phyloP scores from a whole-genome alignment of 1,140 invertebrate genomes.

The Chymomyza costata region DNA sequence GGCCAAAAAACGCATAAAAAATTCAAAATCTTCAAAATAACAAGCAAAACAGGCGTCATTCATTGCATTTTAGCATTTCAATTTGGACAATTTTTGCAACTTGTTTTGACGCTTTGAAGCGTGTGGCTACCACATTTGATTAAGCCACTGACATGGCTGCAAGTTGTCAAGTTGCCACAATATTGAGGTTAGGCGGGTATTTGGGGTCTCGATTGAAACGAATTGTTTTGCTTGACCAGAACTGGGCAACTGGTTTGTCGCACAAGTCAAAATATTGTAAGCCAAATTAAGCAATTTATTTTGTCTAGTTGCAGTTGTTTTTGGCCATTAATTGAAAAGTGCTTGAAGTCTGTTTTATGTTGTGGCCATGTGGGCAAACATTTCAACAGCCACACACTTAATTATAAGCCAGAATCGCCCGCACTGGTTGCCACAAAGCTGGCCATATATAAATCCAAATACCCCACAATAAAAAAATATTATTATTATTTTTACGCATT shows the following conservation, averaged over 20 bases:
- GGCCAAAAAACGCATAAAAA: no score
- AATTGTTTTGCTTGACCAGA: no score
- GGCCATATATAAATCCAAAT: no score
- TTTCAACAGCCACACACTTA: slow-evolving; percentile 44
- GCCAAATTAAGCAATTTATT: slow-evolving; percentile 39
- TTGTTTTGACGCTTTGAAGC: slow-evolving; percentile 34
- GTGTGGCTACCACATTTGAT: slow-evolving; percentile 7
- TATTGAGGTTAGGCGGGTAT: no score
- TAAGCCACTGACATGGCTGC: no score
- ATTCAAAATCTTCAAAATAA: no score
- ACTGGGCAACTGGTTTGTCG: no score
- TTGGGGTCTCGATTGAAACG: no score
- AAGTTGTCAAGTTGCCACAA: no score
- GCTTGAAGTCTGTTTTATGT: no score
- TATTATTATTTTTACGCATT: slow-evolving; percentile 55
- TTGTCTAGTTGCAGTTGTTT: background rate
- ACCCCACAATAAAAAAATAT: slow-evolving; percentile 45
- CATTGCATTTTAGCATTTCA: slow-evolving; percentile 37
- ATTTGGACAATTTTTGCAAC: slow-evolving; percentile 46
- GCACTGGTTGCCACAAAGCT: slow-evolving; percentile 29
- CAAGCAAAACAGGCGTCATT: slow-evolving; percentile 2
- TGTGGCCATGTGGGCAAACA: slow-evolving; percentile 31
- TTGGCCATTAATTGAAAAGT: no score
- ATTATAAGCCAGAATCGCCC: slow-evolving; percentile 32
- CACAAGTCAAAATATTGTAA: slow-evolving; percentile 11